These are phyloP conservation scores for Aricia agestis DNA, from an alignment of 1,140 invertebrate species.

Conservation along the genomic window DNA sequence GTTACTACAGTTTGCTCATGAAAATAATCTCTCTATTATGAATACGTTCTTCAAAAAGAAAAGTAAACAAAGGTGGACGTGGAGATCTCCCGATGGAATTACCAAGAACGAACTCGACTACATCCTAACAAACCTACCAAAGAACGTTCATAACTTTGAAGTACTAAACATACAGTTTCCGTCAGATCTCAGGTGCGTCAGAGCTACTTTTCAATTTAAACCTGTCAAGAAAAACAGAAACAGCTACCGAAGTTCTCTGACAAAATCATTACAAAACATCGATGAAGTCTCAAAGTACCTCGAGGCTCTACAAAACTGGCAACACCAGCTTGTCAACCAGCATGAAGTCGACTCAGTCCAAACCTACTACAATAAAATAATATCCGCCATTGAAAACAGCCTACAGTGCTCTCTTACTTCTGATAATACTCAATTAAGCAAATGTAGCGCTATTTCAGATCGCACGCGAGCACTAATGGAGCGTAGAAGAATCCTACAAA, in stretches of 20 bases:
- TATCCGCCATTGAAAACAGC: too few species aligned
- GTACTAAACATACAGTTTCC: neutral
- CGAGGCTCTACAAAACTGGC: neutral
- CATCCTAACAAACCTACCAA: neutral
- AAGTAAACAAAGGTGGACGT: neutral
- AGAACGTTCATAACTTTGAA: neutral
- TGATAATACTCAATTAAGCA: too few species aligned
- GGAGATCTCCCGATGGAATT: neutral
- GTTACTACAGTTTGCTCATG: neutral
- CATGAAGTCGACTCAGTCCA: too few species aligned
- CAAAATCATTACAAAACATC: neutral
- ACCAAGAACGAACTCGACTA: constrained; percentile 6
- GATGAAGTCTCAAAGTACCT: neutral
- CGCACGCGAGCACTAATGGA: neutral
- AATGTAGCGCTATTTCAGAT: neutral
- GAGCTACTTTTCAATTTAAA: neutral
- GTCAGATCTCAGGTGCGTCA: neutral
- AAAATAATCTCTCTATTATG: neutral
- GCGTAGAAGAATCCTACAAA: neutral
- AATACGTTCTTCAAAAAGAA: neutral
- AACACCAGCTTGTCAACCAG: too few species aligned
- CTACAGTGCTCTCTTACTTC: too few species aligned
- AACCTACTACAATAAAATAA: too few species aligned
- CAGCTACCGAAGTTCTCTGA: neutral
- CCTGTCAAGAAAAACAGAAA: neutral